Base-by-base conservation (phyloP, 2,113 vertebrate genomes). In the Propithecus coquereli region DNA sequence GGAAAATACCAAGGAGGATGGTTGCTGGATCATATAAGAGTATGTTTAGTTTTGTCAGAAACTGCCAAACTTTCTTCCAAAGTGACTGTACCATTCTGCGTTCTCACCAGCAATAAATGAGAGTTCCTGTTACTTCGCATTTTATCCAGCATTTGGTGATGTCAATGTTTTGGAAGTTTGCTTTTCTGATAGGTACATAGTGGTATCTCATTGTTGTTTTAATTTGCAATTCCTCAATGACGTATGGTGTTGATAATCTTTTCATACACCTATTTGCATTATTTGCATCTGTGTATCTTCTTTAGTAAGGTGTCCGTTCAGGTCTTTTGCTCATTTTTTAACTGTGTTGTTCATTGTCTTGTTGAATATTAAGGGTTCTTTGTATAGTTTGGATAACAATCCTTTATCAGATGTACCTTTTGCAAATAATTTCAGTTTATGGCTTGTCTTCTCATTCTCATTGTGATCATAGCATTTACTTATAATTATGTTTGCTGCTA, bases 291-390 rank as follows among this genome's bases (percentile, higher is more conserved):
- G 9, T 90, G 8, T 66, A n/a, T 96, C 18, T 73, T 68, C 16
- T 81, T 63, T 68, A 20, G 34, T 40, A 17, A 92, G 25, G 32
- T 54, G 18, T 81, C 27, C 70, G 7, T 86, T 90, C 22, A 92
- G 59, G 32, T 65, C 23, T 90, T 86, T 94, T 57, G 16, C 37
- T 22, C 12, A 25, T 71, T 77, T 90, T 92, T 50, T 14, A 65
- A 87, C n/a, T 12, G 4, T 3, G 37, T 27, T 90, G 59, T 61
- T 93, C 25, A 17, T 71, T 54, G 82, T 54, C 18, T 82, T 90
- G 17, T 57, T 97, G 68, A 90, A 43, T 77, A 82, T 94, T 77
- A 92, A 82, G 74, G 70, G 68, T 65, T 82, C 9, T 87, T 68
- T 23, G 7, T 82, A 16, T 79, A 76, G 2, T 70, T 92, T 82